Percentiles rank a stretch among this genome's conserved stretches.
Evolutionary conservation across 2,888 invertebrate genomes (phyloP).

Genomic region (Poecilus cupreus): DNA sequence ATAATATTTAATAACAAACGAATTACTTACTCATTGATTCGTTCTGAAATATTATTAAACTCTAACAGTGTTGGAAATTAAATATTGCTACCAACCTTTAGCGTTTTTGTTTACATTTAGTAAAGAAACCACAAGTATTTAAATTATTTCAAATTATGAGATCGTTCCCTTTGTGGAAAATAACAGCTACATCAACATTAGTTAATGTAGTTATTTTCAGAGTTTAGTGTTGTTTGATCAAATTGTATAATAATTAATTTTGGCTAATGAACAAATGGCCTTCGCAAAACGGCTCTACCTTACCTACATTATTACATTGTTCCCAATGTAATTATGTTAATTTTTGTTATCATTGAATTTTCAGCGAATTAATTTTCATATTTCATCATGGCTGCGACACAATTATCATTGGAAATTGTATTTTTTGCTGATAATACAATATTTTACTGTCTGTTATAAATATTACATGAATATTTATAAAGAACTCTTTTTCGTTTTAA

Average conservation of each 20-base stretch:
- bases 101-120: neutral
- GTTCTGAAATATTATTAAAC: too few species aligned
- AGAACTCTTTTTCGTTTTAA: neutral
- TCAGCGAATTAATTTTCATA: slow-evolving; percentile 14
- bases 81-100: too few species aligned
- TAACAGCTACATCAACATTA: neutral
- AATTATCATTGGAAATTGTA: slow-evolving; percentile 37
- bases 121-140: neutral
- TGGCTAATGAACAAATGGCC: slow-evolving; percentile 14
- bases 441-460: neutral
- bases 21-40: too few species aligned
- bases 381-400: slow-evolving; percentile 15
- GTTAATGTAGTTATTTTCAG: neutral
- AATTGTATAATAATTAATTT: neutral
- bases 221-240: neutral
- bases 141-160: neutral
- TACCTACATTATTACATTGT: neutral
- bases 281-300: neutral
- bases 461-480: slow-evolving; percentile 26
- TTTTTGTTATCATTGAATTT: slow-evolving; percentile 43
- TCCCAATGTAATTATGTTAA: slow-evolving; percentile 21
- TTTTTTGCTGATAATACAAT: slow-evolving; percentile 10
- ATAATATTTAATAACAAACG: too few species aligned
- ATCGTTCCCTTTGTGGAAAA: neutral
- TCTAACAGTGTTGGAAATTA: too few species aligned